Conservation (phyloP, 2,888 invertebrate species). For the Xanthorhoe designata region DNA sequence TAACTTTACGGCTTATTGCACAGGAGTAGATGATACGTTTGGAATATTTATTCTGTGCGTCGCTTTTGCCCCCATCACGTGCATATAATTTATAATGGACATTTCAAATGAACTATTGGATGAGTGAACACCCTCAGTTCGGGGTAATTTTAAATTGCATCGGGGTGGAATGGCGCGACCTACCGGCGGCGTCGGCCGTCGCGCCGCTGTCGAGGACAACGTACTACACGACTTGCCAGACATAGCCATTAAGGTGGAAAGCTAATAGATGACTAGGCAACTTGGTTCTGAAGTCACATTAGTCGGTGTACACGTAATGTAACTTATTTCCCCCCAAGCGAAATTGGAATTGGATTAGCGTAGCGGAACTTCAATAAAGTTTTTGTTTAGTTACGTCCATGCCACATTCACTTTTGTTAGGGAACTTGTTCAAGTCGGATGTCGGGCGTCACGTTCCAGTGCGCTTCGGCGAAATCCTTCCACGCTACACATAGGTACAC, state of each 20-base stretch:
- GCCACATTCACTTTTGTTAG: slow-evolving; percentile 52
- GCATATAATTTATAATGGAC: slow-evolving; percentile 59
- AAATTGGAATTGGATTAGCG: slow-evolving; percentile 1
- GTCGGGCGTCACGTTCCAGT: slow-evolving; percentile 68
- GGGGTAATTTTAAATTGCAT: slow-evolving; percentile 76
- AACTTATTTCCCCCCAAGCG: slow-evolving; percentile 4
- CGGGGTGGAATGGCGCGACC: slow-evolving; percentile 59
- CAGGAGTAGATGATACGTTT: slow-evolving; percentile 63
- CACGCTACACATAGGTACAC: slow-evolving; percentile 47
- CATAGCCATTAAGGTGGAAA: slow-evolving; percentile 33
- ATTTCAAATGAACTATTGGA: slow-evolving; percentile 61
- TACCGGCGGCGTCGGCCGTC: slow-evolving; percentile 50
- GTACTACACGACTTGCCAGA: slow-evolving; percentile 20
- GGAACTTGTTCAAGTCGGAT: slow-evolving; percentile 70
- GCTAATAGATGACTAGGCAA: slow-evolving; percentile 30
- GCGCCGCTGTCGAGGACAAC: slow-evolving; percentile 41
- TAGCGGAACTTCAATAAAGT: slow-evolving; percentile 14
- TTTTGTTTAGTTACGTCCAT: slow-evolving; percentile 33
- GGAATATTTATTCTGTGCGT: slow-evolving; percentile 64
- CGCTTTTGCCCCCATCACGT: slow-evolving; percentile 58
- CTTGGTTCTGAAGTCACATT: slow-evolving; percentile 23
- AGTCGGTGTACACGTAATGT: slow-evolving; percentile 7
- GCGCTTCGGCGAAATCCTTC: slow-evolving; percentile 68
- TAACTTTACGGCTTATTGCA: slow-evolving; percentile 75
- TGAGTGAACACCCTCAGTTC: slow-evolving; percentile 59